Conservation (phyloP, 2,888 invertebrate genomes). For the Dusona sp. region DNA sequence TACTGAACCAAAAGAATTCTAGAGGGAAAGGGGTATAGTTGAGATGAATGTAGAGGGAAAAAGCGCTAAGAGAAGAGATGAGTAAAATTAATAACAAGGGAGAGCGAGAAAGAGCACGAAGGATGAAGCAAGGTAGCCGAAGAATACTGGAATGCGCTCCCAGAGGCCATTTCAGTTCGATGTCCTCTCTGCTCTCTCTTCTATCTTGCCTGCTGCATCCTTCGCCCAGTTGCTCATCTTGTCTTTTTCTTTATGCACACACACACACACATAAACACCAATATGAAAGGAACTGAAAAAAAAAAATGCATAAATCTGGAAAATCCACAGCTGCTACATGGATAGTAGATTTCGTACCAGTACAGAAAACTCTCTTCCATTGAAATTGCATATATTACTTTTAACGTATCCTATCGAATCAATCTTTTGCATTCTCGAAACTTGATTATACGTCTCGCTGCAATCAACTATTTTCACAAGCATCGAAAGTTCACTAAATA, state of each 20-base stretch:
- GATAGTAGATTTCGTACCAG: background rate
- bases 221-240: conserved; percentile 54
- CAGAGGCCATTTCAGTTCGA: conserved; percentile 84
- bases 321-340: background rate
- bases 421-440: background rate
- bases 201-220: conserved; percentile 76
- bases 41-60: conserved; percentile 46
- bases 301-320: background rate
- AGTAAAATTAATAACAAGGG: conserved; percentile 49
- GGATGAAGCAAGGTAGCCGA: conserved; percentile 81
- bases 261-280: background rate
- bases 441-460: background rate
- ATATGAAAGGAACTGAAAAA: background rate
- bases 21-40: conserved; percentile 34
- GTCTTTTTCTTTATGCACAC: conserved; percentile 40
- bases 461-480: background rate
- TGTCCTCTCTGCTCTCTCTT: conserved; percentile 83
- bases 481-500: background rate
- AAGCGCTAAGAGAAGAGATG: conserved; percentile 35
- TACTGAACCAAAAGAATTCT: background rate
- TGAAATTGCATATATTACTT: background rate
- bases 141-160: conserved; percentile 84
- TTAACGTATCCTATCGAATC: background rate
- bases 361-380: background rate
- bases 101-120: conserved; percentile 61